Percentiles rank a stretch among this genome's conserved stretches.
These are phyloP conservation scores for Squalus acanthias DNA, from an alignment of 2,797 vertebrate genomes.

Conservation along the genomic window DNA sequence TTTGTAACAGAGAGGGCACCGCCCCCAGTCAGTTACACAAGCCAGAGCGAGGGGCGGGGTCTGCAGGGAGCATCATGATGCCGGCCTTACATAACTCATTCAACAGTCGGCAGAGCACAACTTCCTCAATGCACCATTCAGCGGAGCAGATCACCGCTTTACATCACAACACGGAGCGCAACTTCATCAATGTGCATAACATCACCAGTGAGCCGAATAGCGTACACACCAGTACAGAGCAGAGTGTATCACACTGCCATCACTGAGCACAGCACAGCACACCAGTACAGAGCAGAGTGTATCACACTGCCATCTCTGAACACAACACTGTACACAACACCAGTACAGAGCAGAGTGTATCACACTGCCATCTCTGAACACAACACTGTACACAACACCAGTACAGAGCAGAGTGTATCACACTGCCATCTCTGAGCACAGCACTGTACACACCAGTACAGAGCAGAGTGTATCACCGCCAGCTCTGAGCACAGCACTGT, in stretches of 20 bases:
- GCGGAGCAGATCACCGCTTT: not conserved
- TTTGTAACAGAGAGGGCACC: not conserved
- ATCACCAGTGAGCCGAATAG: not conserved
- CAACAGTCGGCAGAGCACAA: not conserved
- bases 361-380: too few species aligned
- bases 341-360: too few species aligned
- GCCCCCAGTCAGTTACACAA: not conserved
- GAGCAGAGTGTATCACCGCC: too few species aligned
- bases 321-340: too few species aligned
- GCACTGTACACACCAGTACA: not conserved
- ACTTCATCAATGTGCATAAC: not conserved
- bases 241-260: too few species aligned
- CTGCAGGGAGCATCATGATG: not conserved
- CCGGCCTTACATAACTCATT: not conserved
- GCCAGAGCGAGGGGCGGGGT: not conserved
- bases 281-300: too few species aligned
- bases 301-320: too few species aligned
- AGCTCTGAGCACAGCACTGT: too few species aligned
- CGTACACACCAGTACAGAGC: not conserved
- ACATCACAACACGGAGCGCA: not conserved
- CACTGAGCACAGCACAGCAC: too few species aligned
- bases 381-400: too few species aligned
- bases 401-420: too few species aligned
- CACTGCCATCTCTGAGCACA: too few species aligned
- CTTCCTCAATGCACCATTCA: not conserved